A percentile compares a stretch with the other conserved stretches of the same genome.
phyloP scores from a whole-genome alignment of 1,140 invertebrate genomes.

The Anastatus disparis region DNA sequence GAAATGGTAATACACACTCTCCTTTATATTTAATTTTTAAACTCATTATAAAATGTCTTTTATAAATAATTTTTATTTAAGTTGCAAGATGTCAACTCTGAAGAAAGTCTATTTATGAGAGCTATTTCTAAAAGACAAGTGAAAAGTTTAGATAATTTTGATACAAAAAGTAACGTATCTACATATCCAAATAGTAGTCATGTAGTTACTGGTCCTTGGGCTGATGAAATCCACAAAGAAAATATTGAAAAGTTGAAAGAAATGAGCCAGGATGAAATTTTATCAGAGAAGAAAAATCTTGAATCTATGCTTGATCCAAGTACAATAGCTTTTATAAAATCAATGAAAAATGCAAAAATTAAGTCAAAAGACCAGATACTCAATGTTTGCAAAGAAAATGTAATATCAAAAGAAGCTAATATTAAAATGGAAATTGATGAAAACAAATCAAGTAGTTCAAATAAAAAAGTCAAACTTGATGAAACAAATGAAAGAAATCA shows the following conservation, averaged over 20 bases:
- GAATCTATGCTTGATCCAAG: slow-evolving; percentile 73
- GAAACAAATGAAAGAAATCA: neutral
- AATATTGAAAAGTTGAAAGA: slow-evolving; percentile 75
- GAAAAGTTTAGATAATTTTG: neutral
- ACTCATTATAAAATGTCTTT: no score
- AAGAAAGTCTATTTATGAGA: slow-evolving; percentile 52
- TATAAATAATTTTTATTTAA: slow-evolving; percentile 11
- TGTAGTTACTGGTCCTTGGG: slow-evolving; percentile 45
- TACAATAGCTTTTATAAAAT: slow-evolving; percentile 74
- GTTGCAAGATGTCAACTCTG: slow-evolving; percentile 34
- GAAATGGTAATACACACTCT: slow-evolving; percentile 17
- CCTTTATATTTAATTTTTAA: neutral
- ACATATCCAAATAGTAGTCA: neutral
- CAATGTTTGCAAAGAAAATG: neutral
- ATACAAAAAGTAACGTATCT: neutral
- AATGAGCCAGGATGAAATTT: slow-evolving; percentile 82
- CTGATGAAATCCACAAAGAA: slow-evolving; percentile 76
- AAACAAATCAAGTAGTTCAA: neutral
- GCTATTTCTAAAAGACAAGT: slow-evolving; percentile 37
- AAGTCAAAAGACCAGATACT: slow-evolving; percentile 36
- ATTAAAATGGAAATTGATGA: neutral
- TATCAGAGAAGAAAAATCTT: slow-evolving; percentile 77
- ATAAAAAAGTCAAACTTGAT: neutral
- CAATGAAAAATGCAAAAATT: slow-evolving; percentile 62
- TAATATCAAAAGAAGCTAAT: slow-evolving; percentile 5